Evolutionary conservation across 2,888 invertebrate genomes (phyloP), one percentile per base, ranked within the genome.

Genomic region (Tinea semifulvella): DNA sequence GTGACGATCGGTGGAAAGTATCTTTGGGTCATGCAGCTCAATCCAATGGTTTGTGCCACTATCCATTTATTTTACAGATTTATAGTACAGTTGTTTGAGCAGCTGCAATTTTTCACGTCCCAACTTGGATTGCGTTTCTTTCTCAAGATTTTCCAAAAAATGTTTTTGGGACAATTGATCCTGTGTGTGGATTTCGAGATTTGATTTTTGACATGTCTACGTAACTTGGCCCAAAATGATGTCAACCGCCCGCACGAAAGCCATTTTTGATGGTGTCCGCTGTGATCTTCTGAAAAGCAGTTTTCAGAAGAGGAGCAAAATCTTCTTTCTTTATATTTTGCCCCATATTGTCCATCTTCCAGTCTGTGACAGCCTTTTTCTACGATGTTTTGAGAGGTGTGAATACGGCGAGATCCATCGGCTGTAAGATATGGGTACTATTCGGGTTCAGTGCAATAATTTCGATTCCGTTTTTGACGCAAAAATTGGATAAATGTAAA

Each of bases 171-270:
- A 45, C 10, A 42, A n/a, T 40, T 48, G 46, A 31, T 19, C 39
- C 42, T 49, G 48, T 40, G 38, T 36, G 22, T 26, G 47, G 42
- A 36, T 46, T 46, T 45, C 38, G 25, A 39, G 40, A 19, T 45
- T 50, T 54, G 14, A 54, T 52, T 52, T 54, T 53, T 14, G 45
- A 46, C 8, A 52, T 7, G 45, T 56, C 55, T 1, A 55, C 26
- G 19, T 53, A 56, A 8, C 50, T 49, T 36, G 55, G 52, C 1
- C 56, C 54, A 52, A 53, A 56, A n/a, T 53, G 55, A 36, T 39
- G 50, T 11, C 54, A 35, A 3, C 56, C 55, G 6, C 53, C 49
- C 20, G 45, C 49, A 6, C 53, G 46, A 49, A 55, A 56, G n/a
- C 55, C 53, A 46, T 55, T 55, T 43, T 46, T 53, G 10, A 55